phyloP scores from a whole-genome alignment of 2,888 invertebrate genomes.

The Siphonodentalium dalli region DNA sequence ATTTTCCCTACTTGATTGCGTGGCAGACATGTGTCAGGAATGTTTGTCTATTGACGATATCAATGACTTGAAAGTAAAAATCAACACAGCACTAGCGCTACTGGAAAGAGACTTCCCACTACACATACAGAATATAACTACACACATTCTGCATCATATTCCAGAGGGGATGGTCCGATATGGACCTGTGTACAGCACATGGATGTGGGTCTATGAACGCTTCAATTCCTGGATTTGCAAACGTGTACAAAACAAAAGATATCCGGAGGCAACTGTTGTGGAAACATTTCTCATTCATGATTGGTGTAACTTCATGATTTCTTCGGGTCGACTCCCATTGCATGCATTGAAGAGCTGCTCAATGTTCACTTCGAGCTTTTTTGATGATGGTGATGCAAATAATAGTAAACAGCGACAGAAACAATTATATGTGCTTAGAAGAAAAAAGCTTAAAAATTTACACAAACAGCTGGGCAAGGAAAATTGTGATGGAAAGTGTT shows the following conservation, averaged over 20 bases:
- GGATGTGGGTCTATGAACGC: constrained; percentile 10
- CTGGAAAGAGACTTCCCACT: constrained; percentile 5
- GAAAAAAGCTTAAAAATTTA: too few species aligned
- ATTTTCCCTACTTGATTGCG: constrained; percentile 6
- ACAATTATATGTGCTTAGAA: too few species aligned
- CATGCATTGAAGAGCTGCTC: too few species aligned
- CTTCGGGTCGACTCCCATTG: constrained; percentile 1
- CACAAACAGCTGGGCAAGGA: too few species aligned
- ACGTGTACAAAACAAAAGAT: constrained; percentile 5
- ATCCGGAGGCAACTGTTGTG: constrained; percentile 8
- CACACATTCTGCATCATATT: not conserved
- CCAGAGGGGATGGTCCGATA: not conserved
- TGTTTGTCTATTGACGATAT: not conserved
- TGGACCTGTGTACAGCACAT: constrained; percentile 9
- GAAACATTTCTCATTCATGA: constrained; percentile 10
- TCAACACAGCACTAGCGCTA: constrained; percentile 5
- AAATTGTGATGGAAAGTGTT: too few species aligned
- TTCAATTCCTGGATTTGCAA: constrained; percentile 14
- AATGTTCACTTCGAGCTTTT: too few species aligned
- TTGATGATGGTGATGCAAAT: too few species aligned
- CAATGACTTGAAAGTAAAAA: constrained; percentile 1
- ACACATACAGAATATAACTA: too few species aligned
- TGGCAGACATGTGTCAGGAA: constrained; percentile 3
- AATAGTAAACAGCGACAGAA: too few species aligned
- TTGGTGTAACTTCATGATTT: constrained; percentile 1